Base-by-base conservation (phyloP, 2,797 vertebrate genomes). In the Selene dorsalis region DNA sequence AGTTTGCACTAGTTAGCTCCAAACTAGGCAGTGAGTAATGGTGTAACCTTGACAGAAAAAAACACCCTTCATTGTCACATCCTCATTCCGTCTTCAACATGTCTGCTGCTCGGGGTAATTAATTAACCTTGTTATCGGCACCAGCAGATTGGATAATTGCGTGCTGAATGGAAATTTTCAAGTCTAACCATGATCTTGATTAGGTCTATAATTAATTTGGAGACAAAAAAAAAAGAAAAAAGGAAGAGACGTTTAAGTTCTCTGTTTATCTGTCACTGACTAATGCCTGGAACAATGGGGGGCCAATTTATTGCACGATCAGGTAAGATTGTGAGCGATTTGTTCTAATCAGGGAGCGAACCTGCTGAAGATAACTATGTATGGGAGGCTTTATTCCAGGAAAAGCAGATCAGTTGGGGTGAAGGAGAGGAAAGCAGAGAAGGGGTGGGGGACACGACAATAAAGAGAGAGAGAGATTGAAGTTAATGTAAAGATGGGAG, bases 141-240 rank as follows among this genome's bases (percentile, higher is more conserved):
- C 24, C 17, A 83, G 77, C 73, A 83, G 86, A 93, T 85, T 86
- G 88, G 88, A 86, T 92, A 93, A 93, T 92, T 91, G 87, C 86
- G 70, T 0, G 32, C 75, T 76, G 73, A 87, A 91, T 87, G 77
- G 65, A 82, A 90, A 87, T 87, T 47, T 87, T 89, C 84, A 64
- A 73, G 82, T 84, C 83, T 67, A 57, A 90, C 84, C 24, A 68
- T 30, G 70, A 88, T 91, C 88, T 84, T 86, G 87, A 93, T 93
- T 84, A 86, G 80, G 74, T 75, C 69, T 70, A 75, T 89, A 92
- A 93, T 94, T 90, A 92, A 89, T 90, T 72, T 16, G 16, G 16
- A 64, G 32, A 43, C 17, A 47, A 30, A 47, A 43, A 45, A 45
- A 45, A 45, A 41, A 14, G 2, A 43, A 4, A 80, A 87, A 82